A percentile compares a stretch with the other conserved stretches of the same genome.
phyloP scores from a whole-genome alignment of 2,113 vertebrate species.

The Picathartes gymnocephalus region DNA sequence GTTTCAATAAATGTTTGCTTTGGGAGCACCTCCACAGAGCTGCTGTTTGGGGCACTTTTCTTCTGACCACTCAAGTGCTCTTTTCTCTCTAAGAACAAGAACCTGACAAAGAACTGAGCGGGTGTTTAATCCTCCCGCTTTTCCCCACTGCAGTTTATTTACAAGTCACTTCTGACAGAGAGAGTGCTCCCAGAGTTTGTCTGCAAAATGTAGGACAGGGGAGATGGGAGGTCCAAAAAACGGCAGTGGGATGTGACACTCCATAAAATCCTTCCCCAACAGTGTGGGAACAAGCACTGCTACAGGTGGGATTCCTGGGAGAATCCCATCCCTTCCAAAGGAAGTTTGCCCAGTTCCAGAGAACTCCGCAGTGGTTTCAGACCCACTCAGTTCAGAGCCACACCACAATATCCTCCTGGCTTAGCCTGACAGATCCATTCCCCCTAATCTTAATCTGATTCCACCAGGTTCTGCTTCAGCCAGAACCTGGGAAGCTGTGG shows the following conservation, averaged over 20 bases:
- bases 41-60: not conserved
- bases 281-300: accelerated
- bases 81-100: not conserved
- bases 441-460: not conserved
- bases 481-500: not conserved
- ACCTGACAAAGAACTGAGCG: not conserved
- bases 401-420: not conserved
- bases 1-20: not conserved
- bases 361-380: accelerated
- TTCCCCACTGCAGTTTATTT: not conserved
- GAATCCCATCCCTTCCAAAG: not conserved
- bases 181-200: not conserved
- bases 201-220: not conserved
- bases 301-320: not conserved
- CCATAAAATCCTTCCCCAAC: accelerated
- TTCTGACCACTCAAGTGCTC: not conserved
- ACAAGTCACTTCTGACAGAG: not conserved
- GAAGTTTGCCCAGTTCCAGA: not conserved
- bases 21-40: not conserved
- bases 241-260: accelerated
- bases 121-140: not conserved
- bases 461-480: not conserved
- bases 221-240: accelerated
- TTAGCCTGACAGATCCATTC: not conserved
- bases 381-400: not conserved